Conservation (phyloP, 2,888 invertebrate genomes). For the Xestia rhomboidea region DNA sequence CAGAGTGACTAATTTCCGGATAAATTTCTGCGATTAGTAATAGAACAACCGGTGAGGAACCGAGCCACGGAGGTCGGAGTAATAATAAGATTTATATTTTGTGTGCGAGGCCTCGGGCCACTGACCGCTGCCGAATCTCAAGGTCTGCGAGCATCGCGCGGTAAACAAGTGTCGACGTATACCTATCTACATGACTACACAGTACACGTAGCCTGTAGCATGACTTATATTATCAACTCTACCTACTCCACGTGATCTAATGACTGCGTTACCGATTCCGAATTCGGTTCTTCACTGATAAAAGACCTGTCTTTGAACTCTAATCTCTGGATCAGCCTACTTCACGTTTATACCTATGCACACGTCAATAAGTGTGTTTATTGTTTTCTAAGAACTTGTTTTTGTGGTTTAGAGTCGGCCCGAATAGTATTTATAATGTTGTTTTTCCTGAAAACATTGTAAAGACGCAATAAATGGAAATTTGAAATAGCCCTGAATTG, state of each 20-base stretch:
- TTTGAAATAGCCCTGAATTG: constrained; percentile 79
- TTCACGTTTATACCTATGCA: constrained; percentile 6
- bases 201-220: constrained; percentile 51
- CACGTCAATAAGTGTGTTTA: constrained; percentile 27
- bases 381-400: constrained; percentile 41
- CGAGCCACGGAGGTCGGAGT: constrained; percentile 73
- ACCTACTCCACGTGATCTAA: constrained; percentile 62
- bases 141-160: constrained; percentile 86
- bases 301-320: constrained; percentile 45
- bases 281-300: constrained; percentile 40
- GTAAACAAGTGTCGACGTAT: constrained; percentile 87
- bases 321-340: constrained; percentile 34
- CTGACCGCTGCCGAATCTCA: constrained; percentile 89
- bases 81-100: constrained; percentile 81
- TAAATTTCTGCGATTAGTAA: constrained; percentile 75
- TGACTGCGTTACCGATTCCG: constrained; percentile 45
- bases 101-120: constrained; percentile 83
- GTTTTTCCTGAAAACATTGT: constrained; percentile 46
- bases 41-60: constrained; percentile 70
- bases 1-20: constrained; percentile 76
- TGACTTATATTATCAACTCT: constrained; percentile 57
- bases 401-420: constrained; percentile 1
- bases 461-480: constrained; percentile 71
- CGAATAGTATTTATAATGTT: constrained; percentile 14
- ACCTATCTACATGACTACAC: constrained; percentile 48